Evolutionary conservation across 1,140 invertebrate species (phyloP), one percentile per base, ranked within the genome.

Genomic region (Lasioglossum albipes): DNA sequence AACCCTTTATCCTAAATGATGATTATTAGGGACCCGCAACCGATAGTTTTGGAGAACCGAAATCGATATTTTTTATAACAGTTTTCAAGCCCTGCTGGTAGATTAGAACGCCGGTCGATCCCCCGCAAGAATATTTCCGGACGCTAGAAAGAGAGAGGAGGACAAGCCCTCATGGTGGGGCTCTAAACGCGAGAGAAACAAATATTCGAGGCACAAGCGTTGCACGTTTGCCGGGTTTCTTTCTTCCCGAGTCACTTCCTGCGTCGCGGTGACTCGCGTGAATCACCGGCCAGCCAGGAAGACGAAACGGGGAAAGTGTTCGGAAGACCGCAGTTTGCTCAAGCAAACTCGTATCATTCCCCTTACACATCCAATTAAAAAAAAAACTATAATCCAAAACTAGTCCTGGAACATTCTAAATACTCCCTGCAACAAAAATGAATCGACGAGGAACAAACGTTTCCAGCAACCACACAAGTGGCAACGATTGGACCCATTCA

Each of bases 201-300:
- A 67, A 75, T 73, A 61, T 79, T 73, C 69, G 54, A 67, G 41
- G 13, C 71, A 41, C 52, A 68, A 52, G 65, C 71, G 65, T 68
- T 49, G 72, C 72, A 80, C 72, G 72, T 79, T 54, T 81, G 59
- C 75, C 59, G 52, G 74, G 74, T 73, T 81, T 84, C 86, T 87
- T 86, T 86, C 79, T 86, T 84, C 75, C 68, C 81, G 73, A 86
- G 84, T 86, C 82, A 87, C 79, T 86, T 87, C 86, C 86, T 84
- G 86, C 68, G 75, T 70, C 61, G 67, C 62, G 73, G 76, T 84
- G 84, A 87, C 74, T 87, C 85, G 73, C 86, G 84, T 82, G 86
- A 87, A 83, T 79, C 82, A 78, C 68, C 74, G 78, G 65, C 62
- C 57, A 73, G 76, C 31, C 62, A 79, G 72, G 68, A 78, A 71